Conservation (phyloP, 1,140 invertebrate genomes). For the Diprion similis region DNA sequence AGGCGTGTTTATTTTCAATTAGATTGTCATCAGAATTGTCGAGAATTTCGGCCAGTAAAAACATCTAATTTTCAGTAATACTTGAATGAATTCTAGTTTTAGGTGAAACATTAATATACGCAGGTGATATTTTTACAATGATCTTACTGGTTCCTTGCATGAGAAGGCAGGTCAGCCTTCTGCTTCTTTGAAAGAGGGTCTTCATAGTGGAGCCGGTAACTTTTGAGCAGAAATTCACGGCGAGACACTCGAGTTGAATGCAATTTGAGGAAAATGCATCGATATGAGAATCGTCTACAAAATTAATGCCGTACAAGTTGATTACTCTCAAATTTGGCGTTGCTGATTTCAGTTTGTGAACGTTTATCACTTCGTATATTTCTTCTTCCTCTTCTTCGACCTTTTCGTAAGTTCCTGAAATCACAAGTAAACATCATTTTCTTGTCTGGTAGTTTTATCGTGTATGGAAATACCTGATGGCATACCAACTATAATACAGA, state of each 20-base stretch:
- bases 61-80: neutral
- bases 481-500: neutral
- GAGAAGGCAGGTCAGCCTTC: slow-evolving; percentile 89
- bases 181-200: slow-evolving; percentile 91
- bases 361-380: slow-evolving; percentile 99
- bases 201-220: slow-evolving; percentile 97
- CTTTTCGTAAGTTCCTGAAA: slow-evolving; percentile 95
- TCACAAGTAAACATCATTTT: slow-evolving; percentile 5
- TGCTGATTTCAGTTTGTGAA: slow-evolving; percentile 96
- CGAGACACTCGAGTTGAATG: slow-evolving; percentile 94
- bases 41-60: slow-evolving; percentile 6
- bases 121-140: neutral
- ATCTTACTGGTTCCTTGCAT: slow-evolving; percentile 93
- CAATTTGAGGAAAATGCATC: slow-evolving; percentile 96
- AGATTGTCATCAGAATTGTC: neutral
- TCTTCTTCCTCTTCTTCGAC: slow-evolving; percentile 99
- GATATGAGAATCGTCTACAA: slow-evolving; percentile 98
- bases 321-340: slow-evolving; percentile 95
- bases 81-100: neutral
- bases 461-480: neutral
- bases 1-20: neutral
- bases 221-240: slow-evolving; percentile 96
- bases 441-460: neutral
- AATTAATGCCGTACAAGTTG: slow-evolving; percentile 97
- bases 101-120: too few species aligned